Percentiles rank a stretch among this genome's conserved stretches.
Evolutionary conservation across 2,888 invertebrate species (phyloP).

Genomic region (Horisme vitalbata): DNA sequence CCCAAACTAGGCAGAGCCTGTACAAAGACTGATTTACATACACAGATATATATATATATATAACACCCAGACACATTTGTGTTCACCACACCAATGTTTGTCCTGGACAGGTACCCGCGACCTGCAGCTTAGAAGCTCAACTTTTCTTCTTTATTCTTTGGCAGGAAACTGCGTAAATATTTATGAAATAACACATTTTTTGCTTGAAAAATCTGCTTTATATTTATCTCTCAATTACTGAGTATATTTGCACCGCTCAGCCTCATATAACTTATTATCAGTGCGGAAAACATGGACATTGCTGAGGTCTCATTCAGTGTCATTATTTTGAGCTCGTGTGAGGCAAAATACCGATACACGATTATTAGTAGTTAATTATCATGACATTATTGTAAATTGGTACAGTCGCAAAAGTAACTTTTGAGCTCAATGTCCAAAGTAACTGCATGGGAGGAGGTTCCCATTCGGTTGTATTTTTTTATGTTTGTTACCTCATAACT

Average conservation of each 20-base stretch:
- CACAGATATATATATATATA: too few relatives aligned
- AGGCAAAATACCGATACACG: constrained; percentile 24
- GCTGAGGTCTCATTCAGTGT: constrained; percentile 17
- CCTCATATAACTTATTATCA: too few relatives aligned
- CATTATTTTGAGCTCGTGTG: constrained; percentile 31
- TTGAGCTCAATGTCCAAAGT: not conserved
- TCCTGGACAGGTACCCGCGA: too few relatives aligned
- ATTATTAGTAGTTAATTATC: constrained; percentile 40
- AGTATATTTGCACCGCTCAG: not conserved
- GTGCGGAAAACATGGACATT: constrained; percentile 19
- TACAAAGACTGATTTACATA: too few relatives aligned
- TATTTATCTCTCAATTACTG: not conserved
- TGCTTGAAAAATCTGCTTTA: not conserved
- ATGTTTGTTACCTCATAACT: too few relatives aligned
- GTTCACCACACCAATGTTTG: too few relatives aligned
- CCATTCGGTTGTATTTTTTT: too few relatives aligned
- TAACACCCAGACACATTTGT: too few relatives aligned
- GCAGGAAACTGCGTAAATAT: not conserved
- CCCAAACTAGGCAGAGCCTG: too few relatives aligned
- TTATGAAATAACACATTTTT: not conserved
- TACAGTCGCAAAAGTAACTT: constrained; percentile 26
- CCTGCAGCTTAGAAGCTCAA: too few relatives aligned
- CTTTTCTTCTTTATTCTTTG: not conserved
- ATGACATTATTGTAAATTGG: constrained; percentile 47
- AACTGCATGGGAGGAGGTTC: too few relatives aligned